Evolutionary conservation across 2,888 invertebrate species (phyloP).

Genomic region (Poecilus cupreus): DNA sequence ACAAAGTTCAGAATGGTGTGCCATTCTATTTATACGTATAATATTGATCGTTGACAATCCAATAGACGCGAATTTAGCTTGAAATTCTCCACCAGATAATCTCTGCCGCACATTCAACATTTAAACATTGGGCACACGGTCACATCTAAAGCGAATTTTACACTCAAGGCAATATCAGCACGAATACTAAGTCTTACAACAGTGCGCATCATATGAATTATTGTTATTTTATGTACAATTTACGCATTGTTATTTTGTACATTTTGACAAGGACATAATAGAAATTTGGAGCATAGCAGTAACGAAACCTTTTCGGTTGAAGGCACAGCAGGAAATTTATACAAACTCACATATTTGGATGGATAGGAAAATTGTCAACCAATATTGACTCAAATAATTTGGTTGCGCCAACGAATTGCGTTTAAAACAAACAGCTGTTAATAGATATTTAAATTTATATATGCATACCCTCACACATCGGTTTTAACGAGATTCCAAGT

Average conservation of each 20-base stretch:
- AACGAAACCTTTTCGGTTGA: not conserved
- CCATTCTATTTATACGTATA: too few relatives aligned
- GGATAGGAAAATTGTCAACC: not conserved
- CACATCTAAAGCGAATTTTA: conserved; percentile 39
- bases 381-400: not conserved
- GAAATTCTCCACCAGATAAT: not conserved
- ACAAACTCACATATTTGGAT: not conserved
- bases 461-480: too few relatives aligned
- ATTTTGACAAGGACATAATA: not conserved
- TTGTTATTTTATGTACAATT: not conserved
- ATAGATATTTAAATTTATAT: too few relatives aligned
- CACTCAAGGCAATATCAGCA: conserved; percentile 19
- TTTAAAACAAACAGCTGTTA: not conserved
- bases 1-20: too few relatives aligned
- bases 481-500: too few relatives aligned
- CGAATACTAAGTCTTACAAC: not conserved
- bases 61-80: not conserved
- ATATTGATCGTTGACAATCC: too few relatives aligned
- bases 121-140: conserved; percentile 34
- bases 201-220: not conserved
- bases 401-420: not conserved
- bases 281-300: not conserved
- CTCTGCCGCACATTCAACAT: not conserved
- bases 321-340: not conserved
- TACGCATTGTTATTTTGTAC: not conserved